A percentile compares a stretch with the other conserved stretches of the same genome.
phyloP scores from a whole-genome alignment of 2,888 invertebrate species.

The Silvanus unidentatus region DNA sequence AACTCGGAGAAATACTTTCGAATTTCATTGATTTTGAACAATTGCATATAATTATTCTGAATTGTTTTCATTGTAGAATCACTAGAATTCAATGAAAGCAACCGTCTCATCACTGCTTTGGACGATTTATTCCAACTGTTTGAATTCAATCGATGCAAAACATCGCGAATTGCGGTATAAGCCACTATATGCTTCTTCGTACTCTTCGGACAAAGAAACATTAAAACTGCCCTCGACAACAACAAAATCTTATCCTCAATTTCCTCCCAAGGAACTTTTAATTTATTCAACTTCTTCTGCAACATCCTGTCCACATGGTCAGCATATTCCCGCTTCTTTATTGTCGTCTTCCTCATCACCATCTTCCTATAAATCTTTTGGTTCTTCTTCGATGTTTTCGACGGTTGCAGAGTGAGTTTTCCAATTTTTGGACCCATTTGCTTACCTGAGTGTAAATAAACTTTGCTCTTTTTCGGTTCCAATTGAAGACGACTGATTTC shows the following conservation, averaged over 20 bases:
- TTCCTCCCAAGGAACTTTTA: conserved; percentile 58
- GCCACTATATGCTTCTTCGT: conserved; percentile 44
- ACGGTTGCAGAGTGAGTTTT: conserved; percentile 1
- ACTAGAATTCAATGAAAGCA: not conserved
- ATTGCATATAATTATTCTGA: conserved; percentile 12
- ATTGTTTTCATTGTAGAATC: not conserved
- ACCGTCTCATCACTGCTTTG: conserved; percentile 1
- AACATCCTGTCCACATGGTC: conserved; percentile 61
- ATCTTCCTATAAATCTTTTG: conserved; percentile 18
- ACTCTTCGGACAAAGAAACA: conserved; percentile 49
- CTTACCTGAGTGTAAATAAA: conserved; percentile 4
- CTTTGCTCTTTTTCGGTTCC: conserved; percentile 10
- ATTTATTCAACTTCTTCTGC: conserved; percentile 52
- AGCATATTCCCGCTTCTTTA: conserved; percentile 35
- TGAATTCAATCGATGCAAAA: conserved; percentile 46
- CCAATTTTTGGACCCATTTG: not conserved
- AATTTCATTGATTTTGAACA: conserved; percentile 23
- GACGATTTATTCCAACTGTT: conserved; percentile 29
- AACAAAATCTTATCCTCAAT: conserved; percentile 65
- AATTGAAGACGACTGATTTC: too few relatives aligned
- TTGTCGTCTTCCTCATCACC: conserved; percentile 13
- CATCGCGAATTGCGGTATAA: conserved; percentile 51
- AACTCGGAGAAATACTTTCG: conserved; percentile 21
- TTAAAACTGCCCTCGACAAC: conserved; percentile 59
- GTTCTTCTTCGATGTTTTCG: conserved; percentile 11